Conservation (phyloP, 1,140 invertebrate genomes). For the Rhyzopertha dominica region DNA sequence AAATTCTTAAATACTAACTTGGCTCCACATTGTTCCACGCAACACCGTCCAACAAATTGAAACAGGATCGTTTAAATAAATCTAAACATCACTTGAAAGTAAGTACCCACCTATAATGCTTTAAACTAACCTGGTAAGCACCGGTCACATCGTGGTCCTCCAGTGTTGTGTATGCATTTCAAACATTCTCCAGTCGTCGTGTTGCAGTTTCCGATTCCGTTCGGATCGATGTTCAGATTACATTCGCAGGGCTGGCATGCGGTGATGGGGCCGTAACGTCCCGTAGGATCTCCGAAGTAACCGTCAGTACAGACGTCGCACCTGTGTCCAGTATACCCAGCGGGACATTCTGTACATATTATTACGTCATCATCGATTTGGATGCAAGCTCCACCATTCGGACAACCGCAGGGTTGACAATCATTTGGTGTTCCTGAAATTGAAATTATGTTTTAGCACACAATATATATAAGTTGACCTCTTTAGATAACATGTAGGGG, state of each 20-base stretch:
- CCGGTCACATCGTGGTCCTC: constrained; percentile 80
- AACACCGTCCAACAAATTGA: too few relatives aligned
- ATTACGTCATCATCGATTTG: constrained; percentile 77
- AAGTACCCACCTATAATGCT: too few relatives aligned
- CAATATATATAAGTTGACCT: too few relatives aligned
- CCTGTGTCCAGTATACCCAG: constrained; percentile 82
- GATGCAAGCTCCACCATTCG: constrained; percentile 87
- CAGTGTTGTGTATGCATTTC: constrained; percentile 97
- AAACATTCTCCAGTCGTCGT: constrained; percentile 89
- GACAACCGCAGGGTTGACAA: constrained; percentile 92
- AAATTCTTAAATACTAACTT: too few relatives aligned
- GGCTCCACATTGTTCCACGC: too few relatives aligned
- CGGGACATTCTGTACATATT: constrained; percentile 90
- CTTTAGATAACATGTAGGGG: too few relatives aligned
- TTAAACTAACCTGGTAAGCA: constrained; percentile 71
- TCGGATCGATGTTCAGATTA: constrained; percentile 92
- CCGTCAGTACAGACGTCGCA: constrained; percentile 95
- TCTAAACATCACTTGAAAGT: too few relatives aligned
- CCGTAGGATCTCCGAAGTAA: constrained; percentile 85
- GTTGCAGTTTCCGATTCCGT: constrained; percentile 91
- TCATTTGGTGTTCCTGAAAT: constrained; percentile 70
- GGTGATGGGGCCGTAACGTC: constrained; percentile 56
- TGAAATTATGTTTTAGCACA: too few relatives aligned
- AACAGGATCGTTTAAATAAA: too few relatives aligned
- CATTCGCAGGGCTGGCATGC: constrained; percentile 86